Base-by-base conservation (phyloP, 2,888 invertebrate species). In the Ornithoptera alexandrae region DNA sequence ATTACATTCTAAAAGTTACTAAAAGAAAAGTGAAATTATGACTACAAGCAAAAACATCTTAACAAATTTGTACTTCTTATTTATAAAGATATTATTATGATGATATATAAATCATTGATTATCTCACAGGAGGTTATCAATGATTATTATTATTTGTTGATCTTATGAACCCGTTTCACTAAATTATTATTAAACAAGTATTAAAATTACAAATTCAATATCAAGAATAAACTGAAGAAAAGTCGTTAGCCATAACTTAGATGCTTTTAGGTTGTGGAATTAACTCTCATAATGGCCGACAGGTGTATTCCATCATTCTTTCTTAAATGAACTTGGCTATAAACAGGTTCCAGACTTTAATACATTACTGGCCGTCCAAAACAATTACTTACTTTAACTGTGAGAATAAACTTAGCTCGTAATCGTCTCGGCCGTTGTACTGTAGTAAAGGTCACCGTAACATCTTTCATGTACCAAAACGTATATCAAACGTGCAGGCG, bases 381-480 rank as follows among this genome's bases (percentile, higher is more conserved):
- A 84, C 82, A 85, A 85, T 83, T 83, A 83, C 77, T 62, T 73
- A 81, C 80, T 76, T 79, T 78, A 79, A 80, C 76, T 81, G 83
- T 85, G 84, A 79, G 84, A 84, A 82, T 78, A 79, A 80, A 83
- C 78, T 81, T 78, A 62, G 76, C 75, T 79, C 75, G 77, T 73
- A 78, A 75, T 74, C 69, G 68, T 68, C 61, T 72, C 77, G 80
- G 81, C 75, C 79, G 75, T 79, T 78, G 79, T 78, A 77, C 79
- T 77, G 78, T 71, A 73, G 72, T 69, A 71, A 72, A 73, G 70
- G 71, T 74, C 69, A 77, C 77, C 75, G 77, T 76, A 79, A 67
- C 56, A 76, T 73, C 72, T 66, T 60, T 59, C 20, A 36, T 56
- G 17, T 7, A 57, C 20, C 22, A 58, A 58, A 15, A 22, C 57